Evolutionary conservation across 2,888 invertebrate species (phyloP).

Genomic region (Nowickia ferox): DNA sequence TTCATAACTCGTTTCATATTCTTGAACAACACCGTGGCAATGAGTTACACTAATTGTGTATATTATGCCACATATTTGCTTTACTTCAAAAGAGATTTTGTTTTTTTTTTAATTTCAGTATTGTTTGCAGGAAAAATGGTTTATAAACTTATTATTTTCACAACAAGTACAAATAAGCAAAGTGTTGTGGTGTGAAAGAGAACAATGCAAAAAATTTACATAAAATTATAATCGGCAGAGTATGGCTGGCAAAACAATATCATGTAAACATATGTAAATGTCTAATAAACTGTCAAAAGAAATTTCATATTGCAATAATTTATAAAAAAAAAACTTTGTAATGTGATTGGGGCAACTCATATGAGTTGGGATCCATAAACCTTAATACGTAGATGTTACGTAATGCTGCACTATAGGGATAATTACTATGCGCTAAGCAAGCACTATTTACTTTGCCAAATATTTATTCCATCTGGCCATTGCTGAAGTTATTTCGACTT

Average conservation of each 20-base stretch:
- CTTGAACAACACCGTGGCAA: conserved; percentile 2
- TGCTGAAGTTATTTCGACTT: no score
- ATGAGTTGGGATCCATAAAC: no score
- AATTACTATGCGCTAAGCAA: no score
- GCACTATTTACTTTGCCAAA: no score
- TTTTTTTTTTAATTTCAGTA: not conserved
- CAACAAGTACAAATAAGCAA: not conserved
- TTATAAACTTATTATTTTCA: conserved; percentile 1
- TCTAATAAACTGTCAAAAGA: not conserved
- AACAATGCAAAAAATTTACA: conserved; percentile 7
- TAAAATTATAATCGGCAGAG: not conserved
- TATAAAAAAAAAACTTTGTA: no score
- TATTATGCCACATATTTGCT: conserved; percentile 9
- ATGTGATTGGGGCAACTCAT: no score
- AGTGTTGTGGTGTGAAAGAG: not conserved
- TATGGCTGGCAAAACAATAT: not conserved
- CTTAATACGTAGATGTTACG: no score
- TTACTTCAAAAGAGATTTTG: not conserved
- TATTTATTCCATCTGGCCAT: no score
- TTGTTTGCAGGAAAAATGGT: no score
- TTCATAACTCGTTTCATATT: not conserved
- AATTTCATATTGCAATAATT: no score
- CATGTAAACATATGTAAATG: not conserved
- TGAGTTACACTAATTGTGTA: not conserved
- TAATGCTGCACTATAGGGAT: no score